Evolutionary conservation across 2,797 vertebrate genomes (phyloP), one percentile per base, ranked within the genome.

Genomic region (Myioborus melanocephalus): DNA sequence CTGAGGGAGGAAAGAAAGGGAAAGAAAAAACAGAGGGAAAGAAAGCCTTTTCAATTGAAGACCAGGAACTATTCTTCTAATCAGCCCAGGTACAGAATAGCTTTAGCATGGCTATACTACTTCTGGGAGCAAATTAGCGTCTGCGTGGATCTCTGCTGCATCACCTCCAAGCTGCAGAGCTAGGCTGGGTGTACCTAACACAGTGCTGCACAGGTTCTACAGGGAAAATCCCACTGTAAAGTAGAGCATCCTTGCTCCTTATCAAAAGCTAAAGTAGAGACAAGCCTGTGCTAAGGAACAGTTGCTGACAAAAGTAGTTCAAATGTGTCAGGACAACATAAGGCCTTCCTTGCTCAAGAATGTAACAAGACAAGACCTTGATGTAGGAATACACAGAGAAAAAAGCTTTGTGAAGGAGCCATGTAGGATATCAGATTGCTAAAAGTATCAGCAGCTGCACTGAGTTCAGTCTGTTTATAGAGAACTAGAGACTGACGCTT

Each of bases 91-190:
- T 89, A 81, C 24, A 53, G 37, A 39, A 43, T 47, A 43, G 34
- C 41, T 73, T 90, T 89, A 90, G 12, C 20, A 27, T 65, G 61
- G 26, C 61, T 75, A 3, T 37, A 24, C n/a, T 83, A 76, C 41
- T 94, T 61, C 79, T 91, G 61, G 85, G 50, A 88, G n/a, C 35
- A 85, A 89, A 86, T 61, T 50, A 87, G 4, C 11, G 35, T 77
- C 19, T 80, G 1, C 0, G 0, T 35, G 37, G 69, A 6, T 20
- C 12, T 46, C 47, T 76, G 28, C 47, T 95, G 50, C n/a, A 53
- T n/a, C 71, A 73, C 18, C 37, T 85, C 34, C 24, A 46, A 77
- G 69, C 43, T 47, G 63, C 49, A 52, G 78, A 83, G 24, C 17
- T 64, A n/a, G 20, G 27, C 12, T 71, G 71, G 21, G 28, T 37